Percentiles rank a stretch among this genome's conserved stretches.
These are phyloP conservation scores for Berghia stephanieae DNA, from an alignment of 1,140 invertebrate genomes.

Conservation along the genomic window DNA sequence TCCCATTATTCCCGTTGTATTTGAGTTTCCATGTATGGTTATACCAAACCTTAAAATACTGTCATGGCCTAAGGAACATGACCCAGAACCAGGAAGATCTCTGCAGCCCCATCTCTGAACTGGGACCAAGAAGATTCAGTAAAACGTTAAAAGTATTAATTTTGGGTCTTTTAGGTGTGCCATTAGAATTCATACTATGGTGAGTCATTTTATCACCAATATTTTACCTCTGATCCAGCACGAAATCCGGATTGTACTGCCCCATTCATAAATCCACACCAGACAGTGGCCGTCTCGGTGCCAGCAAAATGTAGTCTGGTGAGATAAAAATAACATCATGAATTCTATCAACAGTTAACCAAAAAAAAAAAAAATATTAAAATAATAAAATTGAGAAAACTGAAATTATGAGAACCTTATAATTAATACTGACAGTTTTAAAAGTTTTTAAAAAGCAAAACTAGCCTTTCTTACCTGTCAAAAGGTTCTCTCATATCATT, in stretches of 20 bases:
- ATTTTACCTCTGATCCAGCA: slow-evolving; percentile 61
- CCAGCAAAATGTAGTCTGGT: slow-evolving; percentile 67
- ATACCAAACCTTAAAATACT: no score
- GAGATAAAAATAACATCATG: slow-evolving; percentile 8
- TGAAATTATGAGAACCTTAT: neutral
- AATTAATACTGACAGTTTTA: neutral
- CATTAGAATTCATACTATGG: no score
- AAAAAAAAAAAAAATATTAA: neutral
- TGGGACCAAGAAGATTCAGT: neutral
- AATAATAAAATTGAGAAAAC: neutral
- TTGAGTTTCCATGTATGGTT: no score
- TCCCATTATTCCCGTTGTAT: no score
- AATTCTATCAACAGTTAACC: neutral
- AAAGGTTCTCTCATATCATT: slow-evolving; percentile 48
- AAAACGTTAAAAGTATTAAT: neutral
- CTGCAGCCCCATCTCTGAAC: neutral
- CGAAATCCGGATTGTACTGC: slow-evolving; percentile 64
- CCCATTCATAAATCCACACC: slow-evolving; percentile 67
- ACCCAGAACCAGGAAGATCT: neutral
- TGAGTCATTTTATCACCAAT: neutral
- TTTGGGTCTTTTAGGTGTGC: no score
- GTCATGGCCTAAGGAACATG: no score
- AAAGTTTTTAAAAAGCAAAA: neutral
- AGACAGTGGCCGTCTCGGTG: slow-evolving; percentile 64
- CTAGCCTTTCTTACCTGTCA: slow-evolving; percentile 37